Conservation (phyloP, 2,113 vertebrate genomes). For the Promerops cafer region DNA sequence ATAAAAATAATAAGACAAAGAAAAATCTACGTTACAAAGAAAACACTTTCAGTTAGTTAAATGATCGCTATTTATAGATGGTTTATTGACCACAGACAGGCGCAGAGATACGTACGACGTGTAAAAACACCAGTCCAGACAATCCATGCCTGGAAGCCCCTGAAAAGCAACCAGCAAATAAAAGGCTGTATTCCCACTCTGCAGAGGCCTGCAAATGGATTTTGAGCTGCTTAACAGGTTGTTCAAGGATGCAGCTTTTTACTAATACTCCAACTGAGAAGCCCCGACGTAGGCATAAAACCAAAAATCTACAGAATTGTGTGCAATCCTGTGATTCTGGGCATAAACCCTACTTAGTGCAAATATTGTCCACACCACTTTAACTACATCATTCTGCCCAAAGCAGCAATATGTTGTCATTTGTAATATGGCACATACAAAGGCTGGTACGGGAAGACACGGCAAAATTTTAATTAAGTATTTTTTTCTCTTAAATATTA, state of each 20-base stretch:
- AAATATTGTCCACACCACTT: not conserved
- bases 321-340: not conserved
- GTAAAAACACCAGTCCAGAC: not conserved
- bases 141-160: not conserved
- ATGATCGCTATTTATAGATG: not conserved
- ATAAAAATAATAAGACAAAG: not conserved
- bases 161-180: not conserved
- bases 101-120: accelerated
- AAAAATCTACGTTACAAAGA: not conserved
- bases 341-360: not conserved
- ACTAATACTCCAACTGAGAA: not conserved
- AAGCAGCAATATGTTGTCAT: not conserved
- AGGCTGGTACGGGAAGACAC: not conserved
- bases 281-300: not conserved
- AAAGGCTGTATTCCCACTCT: not conserved
- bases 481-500: not conserved
- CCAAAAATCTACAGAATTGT: not conserved
- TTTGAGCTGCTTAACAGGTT: not conserved
- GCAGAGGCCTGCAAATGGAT: not conserved
- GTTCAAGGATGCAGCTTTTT: not conserved
- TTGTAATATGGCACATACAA: not conserved
- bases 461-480: not conserved
- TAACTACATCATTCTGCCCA: not conserved
- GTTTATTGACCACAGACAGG: not conserved
- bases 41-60: not conserved